Base-by-base conservation (phyloP, 53 echinoderm and acorn worm species). In the Mesocentrotus franciscanus region DNA sequence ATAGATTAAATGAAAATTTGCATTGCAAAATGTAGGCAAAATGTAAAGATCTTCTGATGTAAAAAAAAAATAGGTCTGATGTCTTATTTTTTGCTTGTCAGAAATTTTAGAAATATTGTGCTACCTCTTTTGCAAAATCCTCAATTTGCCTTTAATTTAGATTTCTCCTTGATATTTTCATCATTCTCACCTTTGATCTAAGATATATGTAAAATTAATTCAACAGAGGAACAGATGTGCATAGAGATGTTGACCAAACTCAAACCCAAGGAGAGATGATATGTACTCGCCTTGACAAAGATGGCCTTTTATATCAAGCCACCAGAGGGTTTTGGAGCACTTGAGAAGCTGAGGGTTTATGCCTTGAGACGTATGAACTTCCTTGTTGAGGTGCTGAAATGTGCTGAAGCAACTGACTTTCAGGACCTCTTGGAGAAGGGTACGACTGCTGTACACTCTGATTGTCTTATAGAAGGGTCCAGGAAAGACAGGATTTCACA, bases 291-390 rank as follows among this genome's bases (percentile, higher is more conserved):
- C 61, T 61, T 16, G n/a, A 87, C 91, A 27, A 61, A 15, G 84
- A 98, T 98, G 98, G 97, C 98, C 29, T 98, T 97, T 89, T 98
- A 98, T 95, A 98, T 98, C 27, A 98, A 98, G 36, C 98, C 98
- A 36, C 96, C 98, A 1, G 93, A 95, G 42, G 98, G 98, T 29
- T 71, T 60, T 24, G 95, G 92, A 68, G 85, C 92, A n/a, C 91
- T 97, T 49, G 95, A 95, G 36, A 96, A 95, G 76, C 62, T 98
- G 72, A 58, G 90, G 57, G 61, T 84, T 1, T 97, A 79, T 75
- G 92, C 96, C 22, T 55, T 42, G 32, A 97, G 97, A 61, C 95
- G 98, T 26, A 76, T 98, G 74, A 75, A 71, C 87, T 98, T 98
- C 78, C 96, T 98, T 27, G 72, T 56, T 49, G 95, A 96, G 32